These are phyloP conservation scores for Drosophila trapezifrons DNA, from an alignment of 1,140 invertebrate species.

Conservation along the genomic window DNA sequence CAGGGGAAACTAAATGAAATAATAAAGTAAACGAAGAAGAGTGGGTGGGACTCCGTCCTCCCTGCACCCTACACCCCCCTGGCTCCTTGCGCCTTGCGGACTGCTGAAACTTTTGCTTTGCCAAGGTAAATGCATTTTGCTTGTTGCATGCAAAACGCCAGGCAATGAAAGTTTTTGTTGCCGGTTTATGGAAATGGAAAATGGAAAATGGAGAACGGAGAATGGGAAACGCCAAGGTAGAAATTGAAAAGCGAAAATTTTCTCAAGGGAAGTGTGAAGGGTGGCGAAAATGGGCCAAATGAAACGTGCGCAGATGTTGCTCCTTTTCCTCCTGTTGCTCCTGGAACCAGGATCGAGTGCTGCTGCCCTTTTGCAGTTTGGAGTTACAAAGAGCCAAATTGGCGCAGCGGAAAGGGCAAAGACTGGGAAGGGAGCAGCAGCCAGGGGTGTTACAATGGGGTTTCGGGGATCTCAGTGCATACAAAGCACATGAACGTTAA, in stretches of 20 bases:
- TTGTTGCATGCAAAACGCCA: slow-evolving; percentile 76
- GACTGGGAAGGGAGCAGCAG: slow-evolving; percentile 8
- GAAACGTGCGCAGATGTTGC: slow-evolving; percentile 59
- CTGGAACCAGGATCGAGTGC: slow-evolving; percentile 12
- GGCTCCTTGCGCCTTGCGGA: slow-evolving; percentile 6
- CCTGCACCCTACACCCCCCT: no score
- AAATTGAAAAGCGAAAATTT: slow-evolving; percentile 79
- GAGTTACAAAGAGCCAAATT: slow-evolving; percentile 69
- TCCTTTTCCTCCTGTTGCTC: slow-evolving; percentile 32
- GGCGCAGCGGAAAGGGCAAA: slow-evolving; percentile 44
- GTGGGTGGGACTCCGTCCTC: slow-evolving; percentile 9
- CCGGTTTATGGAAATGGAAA: slow-evolving; percentile 51
- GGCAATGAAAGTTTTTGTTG: slow-evolving; percentile 75
- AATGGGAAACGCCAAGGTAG: slow-evolving; percentile 60
- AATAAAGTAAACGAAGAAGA: slow-evolving; percentile 68
- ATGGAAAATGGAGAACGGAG: slow-evolving; percentile 10
- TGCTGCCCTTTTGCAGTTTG: slow-evolving; percentile 48
- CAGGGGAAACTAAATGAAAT: slow-evolving; percentile 73
- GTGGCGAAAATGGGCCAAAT: slow-evolving; percentile 67
- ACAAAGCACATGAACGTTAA: slow-evolving; percentile 54
- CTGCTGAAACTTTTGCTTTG: slow-evolving; percentile 56
- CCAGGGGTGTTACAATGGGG: not conserved
- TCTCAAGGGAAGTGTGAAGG: slow-evolving; percentile 7
- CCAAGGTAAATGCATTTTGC: slow-evolving; percentile 77
- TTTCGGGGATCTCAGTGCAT: slow-evolving; percentile 7